phyloP scores from a whole-genome alignment of 2,113 vertebrate species.

The Clarias magur region DNA sequence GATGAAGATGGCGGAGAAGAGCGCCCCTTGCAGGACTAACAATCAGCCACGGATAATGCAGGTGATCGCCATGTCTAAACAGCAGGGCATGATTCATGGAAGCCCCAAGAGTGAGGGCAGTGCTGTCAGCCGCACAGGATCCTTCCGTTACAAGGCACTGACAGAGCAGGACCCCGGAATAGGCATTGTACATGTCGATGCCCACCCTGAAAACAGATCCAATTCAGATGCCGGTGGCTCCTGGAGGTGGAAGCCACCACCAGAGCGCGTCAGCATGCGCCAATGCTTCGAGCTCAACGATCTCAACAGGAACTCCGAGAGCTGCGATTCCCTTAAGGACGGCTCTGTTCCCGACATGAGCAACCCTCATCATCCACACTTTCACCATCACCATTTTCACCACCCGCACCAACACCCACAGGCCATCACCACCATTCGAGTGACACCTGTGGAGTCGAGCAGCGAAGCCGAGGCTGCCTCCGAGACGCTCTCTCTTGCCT shows the following conservation, averaged over 20 bases:
- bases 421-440: slow-evolving; percentile 81
- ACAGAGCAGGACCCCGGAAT: slow-evolving; percentile 81
- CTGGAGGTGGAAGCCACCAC: slow-evolving; percentile 93
- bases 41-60: slow-evolving; percentile 93
- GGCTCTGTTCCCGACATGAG: slow-evolving; percentile 66
- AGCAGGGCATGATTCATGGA: slow-evolving; percentile 91
- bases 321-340: slow-evolving; percentile 87
- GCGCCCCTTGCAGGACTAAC: slow-evolving; percentile 78
- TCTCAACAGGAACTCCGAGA: slow-evolving; percentile 90
- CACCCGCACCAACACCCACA: slow-evolving; percentile 78
- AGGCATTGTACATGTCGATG: slow-evolving; percentile 87
- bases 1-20: slow-evolving; percentile 92
- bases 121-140: slow-evolving; percentile 76
- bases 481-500: slow-evolving; percentile 85
- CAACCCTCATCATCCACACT: slow-evolving; percentile 67
- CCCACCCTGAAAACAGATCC: slow-evolving; percentile 89
- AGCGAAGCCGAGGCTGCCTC: slow-evolving; percentile 72
- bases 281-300: slow-evolving; percentile 94
- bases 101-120: slow-evolving; percentile 84
- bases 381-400: slow-evolving; percentile 58
- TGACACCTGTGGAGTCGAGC: slow-evolving; percentile 87
- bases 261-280: slow-evolving; percentile 71
- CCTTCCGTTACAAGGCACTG: slow-evolving; percentile 81
- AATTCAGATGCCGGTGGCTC: slow-evolving; percentile 90
- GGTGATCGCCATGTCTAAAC: slow-evolving; percentile 98